A percentile compares a stretch with the other conserved stretches of the same genome.
These are phyloP conservation scores for Mesitornis unicolor DNA, from an alignment of 2,113 vertebrate genomes.

Conservation along the genomic window DNA sequence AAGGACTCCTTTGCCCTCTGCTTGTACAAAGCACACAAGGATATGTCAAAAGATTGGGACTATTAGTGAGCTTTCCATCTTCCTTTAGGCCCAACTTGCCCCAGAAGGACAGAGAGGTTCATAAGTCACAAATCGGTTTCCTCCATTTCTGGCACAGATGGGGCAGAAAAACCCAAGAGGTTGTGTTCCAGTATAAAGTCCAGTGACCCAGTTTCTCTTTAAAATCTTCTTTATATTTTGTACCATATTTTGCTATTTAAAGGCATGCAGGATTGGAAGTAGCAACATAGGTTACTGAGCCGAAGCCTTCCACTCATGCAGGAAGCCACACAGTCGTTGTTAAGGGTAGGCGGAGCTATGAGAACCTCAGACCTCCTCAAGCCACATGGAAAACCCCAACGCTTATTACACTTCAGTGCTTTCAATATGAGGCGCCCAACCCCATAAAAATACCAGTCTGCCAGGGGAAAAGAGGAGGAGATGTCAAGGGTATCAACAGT, in stretches of 20 bases:
- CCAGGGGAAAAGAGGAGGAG: not conserved
- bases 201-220: not conserved
- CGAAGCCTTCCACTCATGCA: not conserved
- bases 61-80: not conserved
- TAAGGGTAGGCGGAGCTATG: not conserved
- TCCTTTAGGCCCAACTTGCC: not conserved
- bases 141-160: not conserved
- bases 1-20: not conserved
- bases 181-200: not conserved
- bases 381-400: not conserved
- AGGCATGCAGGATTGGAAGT: not conserved
- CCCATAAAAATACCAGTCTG: not conserved
- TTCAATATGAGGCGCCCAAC: not conserved
- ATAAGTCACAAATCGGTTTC: not conserved
- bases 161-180: not conserved
- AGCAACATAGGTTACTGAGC: not conserved
- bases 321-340: not conserved
- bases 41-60: not conserved
- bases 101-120: not conserved
- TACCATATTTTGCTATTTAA: not conserved
- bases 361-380: not conserved
- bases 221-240: not conserved
- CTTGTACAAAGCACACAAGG: not conserved
- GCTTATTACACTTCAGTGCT: not conserved
- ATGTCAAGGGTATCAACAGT: not conserved